Evolutionary conservation across 2,888 invertebrate genomes (phyloP).

Genomic region (Melieria picta): DNA sequence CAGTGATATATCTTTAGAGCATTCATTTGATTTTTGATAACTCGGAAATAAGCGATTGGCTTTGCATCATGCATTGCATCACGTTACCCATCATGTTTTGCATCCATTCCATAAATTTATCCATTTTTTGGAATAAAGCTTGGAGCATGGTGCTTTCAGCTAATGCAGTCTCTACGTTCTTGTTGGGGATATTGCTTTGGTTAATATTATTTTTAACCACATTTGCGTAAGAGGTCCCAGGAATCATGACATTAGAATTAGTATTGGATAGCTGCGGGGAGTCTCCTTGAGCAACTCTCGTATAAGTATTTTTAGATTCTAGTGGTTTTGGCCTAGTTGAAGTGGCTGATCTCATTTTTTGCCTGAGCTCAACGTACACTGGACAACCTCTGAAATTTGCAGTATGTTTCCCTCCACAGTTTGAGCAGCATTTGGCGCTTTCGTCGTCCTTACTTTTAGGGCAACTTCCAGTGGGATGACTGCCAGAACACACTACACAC

Average conservation of each 20-base stretch:
- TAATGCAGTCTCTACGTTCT: background rate
- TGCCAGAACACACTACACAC: too few relatives aligned
- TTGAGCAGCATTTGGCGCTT: too few relatives aligned
- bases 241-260: background rate
- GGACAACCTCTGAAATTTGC: too few relatives aligned
- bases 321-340: too few relatives aligned
- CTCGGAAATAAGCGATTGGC: background rate
- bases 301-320: too few relatives aligned
- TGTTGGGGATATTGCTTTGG: background rate
- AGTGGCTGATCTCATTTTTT: too few relatives aligned
- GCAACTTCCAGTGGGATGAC: too few relatives aligned
- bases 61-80: constrained; percentile 18
- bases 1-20: background rate
- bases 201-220: background rate
- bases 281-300: too few relatives aligned
- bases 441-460: too few relatives aligned
- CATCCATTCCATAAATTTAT: constrained; percentile 11
- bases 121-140: background rate
- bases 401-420: too few relatives aligned
- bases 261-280: background rate
- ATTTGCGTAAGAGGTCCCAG: background rate
- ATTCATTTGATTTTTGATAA: constrained; percentile 11
- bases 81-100: constrained; percentile 8
- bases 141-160: background rate
- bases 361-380: too few relatives aligned